Base-by-base conservation (phyloP, 2,888 invertebrate species). In the Philereme transversata region DNA sequence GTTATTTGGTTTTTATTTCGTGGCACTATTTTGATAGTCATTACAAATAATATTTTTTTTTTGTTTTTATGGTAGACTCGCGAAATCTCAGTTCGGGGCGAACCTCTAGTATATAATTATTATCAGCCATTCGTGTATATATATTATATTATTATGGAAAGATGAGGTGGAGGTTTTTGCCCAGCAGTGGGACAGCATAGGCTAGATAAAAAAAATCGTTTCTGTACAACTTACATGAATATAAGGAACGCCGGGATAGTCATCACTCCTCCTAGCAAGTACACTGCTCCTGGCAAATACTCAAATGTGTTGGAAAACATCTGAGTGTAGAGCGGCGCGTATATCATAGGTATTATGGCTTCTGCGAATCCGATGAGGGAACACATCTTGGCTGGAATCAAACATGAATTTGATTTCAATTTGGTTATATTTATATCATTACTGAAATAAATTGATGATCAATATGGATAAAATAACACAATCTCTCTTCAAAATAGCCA, bases 341-440 rank as follows among this genome's bases (percentile, higher is more conserved):
- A 91, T 36, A 93, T 76, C 4, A 92, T 87, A 0, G 93, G 92
- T 4, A 92, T 85, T 5, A 94, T 67, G 0, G 93, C 90, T 72
- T 94, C 94, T 9, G 90, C 88, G 36, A 94, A 88, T 0, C 93
- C 94, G 51, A 94, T 90, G 5, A 94, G 72, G 0, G 94, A 94
- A 64, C 87, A 89, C 75, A 94, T 90, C 83, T 93, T 93, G 33
- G 93, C 93, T 92, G 84, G 40, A 22, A 22, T 22, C 22, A 22
- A 22, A 22, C 22, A 22, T 22, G 22, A 22, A 22, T 22, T 22
- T 22, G 1, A 22, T 22, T 22, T 22, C 22, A 22, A 22, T 3
- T 22, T 22, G 3, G n/a, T n/a, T 40, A 8, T 8, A 8, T 8
- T 40, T 5, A 3, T 40, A 40, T 5, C 40, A 40, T 7, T 6